Evolutionary conservation across 2,888 invertebrate species (phyloP).

Genomic region (Monoplex corrugatus): DNA sequence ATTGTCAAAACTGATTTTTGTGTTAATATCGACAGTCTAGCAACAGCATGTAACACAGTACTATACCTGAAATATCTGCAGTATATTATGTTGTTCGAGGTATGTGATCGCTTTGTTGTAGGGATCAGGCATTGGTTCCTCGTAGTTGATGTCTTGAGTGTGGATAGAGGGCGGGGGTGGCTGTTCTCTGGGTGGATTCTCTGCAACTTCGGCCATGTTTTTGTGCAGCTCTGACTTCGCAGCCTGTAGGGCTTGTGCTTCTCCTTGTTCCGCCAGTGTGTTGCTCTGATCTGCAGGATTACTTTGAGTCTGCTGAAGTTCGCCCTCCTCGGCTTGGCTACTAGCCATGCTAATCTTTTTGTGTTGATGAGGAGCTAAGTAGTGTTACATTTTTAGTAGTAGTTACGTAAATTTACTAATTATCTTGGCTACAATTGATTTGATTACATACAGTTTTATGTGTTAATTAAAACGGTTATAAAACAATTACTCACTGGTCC

Average conservation of each 20-base stretch:
- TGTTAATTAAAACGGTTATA: no score
- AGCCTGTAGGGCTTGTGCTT: background rate
- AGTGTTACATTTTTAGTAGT: constrained; percentile 19
- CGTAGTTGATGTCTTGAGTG: constrained; percentile 59
- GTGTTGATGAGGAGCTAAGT: constrained; percentile 45
- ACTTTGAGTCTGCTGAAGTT: constrained; percentile 7
- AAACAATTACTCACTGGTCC: no score
- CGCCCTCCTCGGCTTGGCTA: constrained; percentile 21
- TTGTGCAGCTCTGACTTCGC: constrained; percentile 35
- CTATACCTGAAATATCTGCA: constrained; percentile 76
- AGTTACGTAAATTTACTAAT: background rate
- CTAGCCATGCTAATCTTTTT: constrained; percentile 33
- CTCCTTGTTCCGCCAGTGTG: background rate
- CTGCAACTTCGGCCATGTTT: constrained; percentile 41
- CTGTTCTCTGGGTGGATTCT: constrained; percentile 41
- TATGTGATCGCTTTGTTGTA: constrained; percentile 76
- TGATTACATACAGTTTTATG: background rate
- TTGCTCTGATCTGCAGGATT: background rate
- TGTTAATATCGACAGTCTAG: no score
- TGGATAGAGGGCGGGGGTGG: constrained; percentile 20
- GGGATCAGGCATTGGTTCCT: constrained; percentile 75
- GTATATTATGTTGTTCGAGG: constrained; percentile 76
- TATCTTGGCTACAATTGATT: background rate
- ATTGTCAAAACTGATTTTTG: no score
- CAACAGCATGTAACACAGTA: background rate